Percentiles rank a stretch among this genome's conserved stretches.
Conservation (phyloP, 1,140 invertebrate genomes). For the Pachypeltis micranthus region DNA sequence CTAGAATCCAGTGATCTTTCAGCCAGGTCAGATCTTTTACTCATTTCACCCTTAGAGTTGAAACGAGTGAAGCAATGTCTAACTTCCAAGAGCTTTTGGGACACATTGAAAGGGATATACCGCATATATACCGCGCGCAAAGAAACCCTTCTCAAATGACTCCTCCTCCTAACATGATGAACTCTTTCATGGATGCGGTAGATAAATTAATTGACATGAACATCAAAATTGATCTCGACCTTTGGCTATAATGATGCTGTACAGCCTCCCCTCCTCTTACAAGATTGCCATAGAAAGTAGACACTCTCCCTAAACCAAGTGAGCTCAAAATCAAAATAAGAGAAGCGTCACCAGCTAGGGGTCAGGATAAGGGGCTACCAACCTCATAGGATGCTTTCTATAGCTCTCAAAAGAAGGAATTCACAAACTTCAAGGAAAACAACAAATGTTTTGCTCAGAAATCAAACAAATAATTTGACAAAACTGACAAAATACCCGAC, state of each 20-base stretch:
- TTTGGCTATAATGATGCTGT: conserved; percentile 7
- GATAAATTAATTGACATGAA: conserved; percentile 27
- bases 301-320: conserved; percentile 27
- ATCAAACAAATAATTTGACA: too few species aligned
- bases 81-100: too few species aligned
- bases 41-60: conserved; percentile 2
- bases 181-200: conserved; percentile 26
- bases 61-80: too few species aligned
- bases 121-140: conserved; percentile 25
- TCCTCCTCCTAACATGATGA: conserved; percentile 27
- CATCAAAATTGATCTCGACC: conserved; percentile 25
- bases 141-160: conserved; percentile 27
- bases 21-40: neutral
- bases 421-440: too few species aligned
- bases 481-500: too few species aligned
- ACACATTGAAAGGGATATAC: conserved; percentile 23
- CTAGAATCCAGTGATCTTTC: neutral
- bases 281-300: neutral
- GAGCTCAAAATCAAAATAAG: conserved; percentile 30
- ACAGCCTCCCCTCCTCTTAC: neutral
- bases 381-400: neutral
- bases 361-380: neutral
- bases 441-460: too few species aligned
- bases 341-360: too few species aligned
- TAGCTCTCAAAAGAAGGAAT: neutral